These are phyloP conservation scores for Drosophila leonis DNA, from an alignment of 2,888 invertebrate genomes.

Conservation along the genomic window DNA sequence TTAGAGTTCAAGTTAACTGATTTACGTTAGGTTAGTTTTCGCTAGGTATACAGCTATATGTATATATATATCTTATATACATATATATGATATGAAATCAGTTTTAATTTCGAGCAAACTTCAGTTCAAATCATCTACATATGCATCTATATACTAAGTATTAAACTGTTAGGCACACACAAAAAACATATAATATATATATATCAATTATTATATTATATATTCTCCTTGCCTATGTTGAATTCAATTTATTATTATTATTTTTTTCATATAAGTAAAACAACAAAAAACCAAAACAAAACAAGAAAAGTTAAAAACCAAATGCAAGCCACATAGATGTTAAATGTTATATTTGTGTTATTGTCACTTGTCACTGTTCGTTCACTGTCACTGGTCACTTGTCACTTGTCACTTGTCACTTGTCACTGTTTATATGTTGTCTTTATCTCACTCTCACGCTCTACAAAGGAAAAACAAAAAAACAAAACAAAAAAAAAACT, in stretches of 20 bases:
- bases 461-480: background rate
- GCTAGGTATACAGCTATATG: slow-evolving; percentile 12
- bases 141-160: slow-evolving; percentile 45
- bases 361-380: slow-evolving; percentile 55
- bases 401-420: slow-evolving; percentile 37
- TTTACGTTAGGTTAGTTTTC: slow-evolving; percentile 41
- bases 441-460: slow-evolving; percentile 18
- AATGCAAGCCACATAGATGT: slow-evolving; percentile 42
- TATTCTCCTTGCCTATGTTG: slow-evolving; percentile 14
- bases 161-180: slow-evolving; percentile 27
- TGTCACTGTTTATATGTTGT: slow-evolving; percentile 57
- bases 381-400: slow-evolving; percentile 48
- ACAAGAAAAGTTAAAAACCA: background rate
- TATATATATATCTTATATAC: slow-evolving; percentile 13
- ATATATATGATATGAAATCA: slow-evolving; percentile 12
- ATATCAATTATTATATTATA: slow-evolving; percentile 18
- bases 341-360: slow-evolving; percentile 68
- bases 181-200: slow-evolving; percentile 4
- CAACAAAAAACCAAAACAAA: background rate
- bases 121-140: slow-evolving; percentile 63
- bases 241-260: background rate
- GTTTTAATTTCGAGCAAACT: slow-evolving; percentile 42
- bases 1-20: slow-evolving; percentile 59
- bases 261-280: background rate
- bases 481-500: background rate